Evolutionary conservation across 2,113 vertebrate genomes (phyloP), one percentile per base, ranked within the genome.

Genomic region (Euleptes europaea): DNA sequence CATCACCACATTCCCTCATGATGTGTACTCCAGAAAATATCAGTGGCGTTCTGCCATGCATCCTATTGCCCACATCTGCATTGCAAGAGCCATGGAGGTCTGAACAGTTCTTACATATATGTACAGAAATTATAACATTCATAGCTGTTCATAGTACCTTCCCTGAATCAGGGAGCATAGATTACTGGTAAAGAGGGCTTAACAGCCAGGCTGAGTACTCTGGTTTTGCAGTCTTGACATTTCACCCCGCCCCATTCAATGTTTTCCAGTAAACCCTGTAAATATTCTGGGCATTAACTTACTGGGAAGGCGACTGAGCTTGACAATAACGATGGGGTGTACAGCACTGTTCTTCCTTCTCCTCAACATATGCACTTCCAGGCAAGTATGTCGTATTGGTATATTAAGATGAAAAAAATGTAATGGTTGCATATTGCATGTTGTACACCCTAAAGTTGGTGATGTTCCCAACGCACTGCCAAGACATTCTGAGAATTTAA

Each of bases 221-320:
- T 38, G 21, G 51, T 72, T 63, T 42, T 78, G 12, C n/a, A 77
- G 8, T 38, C 42, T 63, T 78, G 78, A 71, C 2, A 1, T 44
- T 33, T 11, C 11, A 35, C 21, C 5, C 11, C 38, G 54, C n/a
- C 0, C 0, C 1, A 73, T 74, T 91, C 72, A 77, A 23, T 40
- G 78, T 93, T 87, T 86, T 88, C 78, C 75, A 99, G 98, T 99
- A 92, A 96, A 98, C 81, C 98, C 98, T 9, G 47, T 99, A 23
- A 99, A 99, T 88, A 98, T 99, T 44, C 89, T 96, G 5, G 83
- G 97, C 85, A 96, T 99, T 91, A 98, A 98, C 26, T 80, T 98
- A 23, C 91, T 98, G 0, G 98, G 99, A 49, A 95, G 98, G 73
- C 97, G 96, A 71, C 87, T 91, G 89, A 97, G 95, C 86, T 93